These are phyloP conservation scores for Scrobipalpa atriplicella DNA, from an alignment of 2,888 invertebrate species.

Conservation along the genomic window DNA sequence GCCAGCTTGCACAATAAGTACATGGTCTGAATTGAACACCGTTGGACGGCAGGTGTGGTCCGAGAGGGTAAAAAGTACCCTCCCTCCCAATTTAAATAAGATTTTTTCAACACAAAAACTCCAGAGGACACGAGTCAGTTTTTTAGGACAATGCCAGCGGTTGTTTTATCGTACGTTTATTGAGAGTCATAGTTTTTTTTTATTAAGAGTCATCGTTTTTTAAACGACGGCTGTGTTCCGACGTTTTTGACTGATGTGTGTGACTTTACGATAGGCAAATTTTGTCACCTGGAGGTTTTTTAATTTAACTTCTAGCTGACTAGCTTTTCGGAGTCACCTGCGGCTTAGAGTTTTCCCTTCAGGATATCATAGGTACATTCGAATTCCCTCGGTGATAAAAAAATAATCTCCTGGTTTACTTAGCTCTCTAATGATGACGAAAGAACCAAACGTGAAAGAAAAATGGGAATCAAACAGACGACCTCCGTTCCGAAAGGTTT, in stretches of 20 bases:
- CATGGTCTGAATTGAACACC: background rate
- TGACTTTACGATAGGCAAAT: conserved; percentile 22
- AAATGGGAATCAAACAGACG: background rate
- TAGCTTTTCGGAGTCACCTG: no score
- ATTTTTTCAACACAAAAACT: conserved; percentile 50
- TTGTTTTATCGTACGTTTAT: conserved; percentile 48
- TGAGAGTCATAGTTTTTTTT: conserved; percentile 37
- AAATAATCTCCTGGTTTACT: no score
- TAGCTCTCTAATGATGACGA: no score
- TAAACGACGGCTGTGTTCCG: conserved; percentile 28
- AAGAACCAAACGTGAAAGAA: no score
- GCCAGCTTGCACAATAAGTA: background rate
- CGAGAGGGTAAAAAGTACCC: conserved; percentile 47
- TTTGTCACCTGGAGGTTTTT: conserved; percentile 22
- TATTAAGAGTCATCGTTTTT: conserved; percentile 52
- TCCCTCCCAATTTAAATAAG: conserved; percentile 67
- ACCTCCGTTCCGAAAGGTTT: background rate
- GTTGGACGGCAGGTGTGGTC: conserved; percentile 53
- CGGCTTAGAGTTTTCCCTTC: no score
- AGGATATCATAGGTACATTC: no score
- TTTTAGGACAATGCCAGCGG: conserved; percentile 42
- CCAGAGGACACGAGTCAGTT: conserved; percentile 41
- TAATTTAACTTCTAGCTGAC: background rate
- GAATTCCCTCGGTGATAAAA: no score
- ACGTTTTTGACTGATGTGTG: conserved; percentile 20